Base-by-base conservation (phyloP, 2,113 vertebrate genomes). In the Plestiodon gilberti region DNA sequence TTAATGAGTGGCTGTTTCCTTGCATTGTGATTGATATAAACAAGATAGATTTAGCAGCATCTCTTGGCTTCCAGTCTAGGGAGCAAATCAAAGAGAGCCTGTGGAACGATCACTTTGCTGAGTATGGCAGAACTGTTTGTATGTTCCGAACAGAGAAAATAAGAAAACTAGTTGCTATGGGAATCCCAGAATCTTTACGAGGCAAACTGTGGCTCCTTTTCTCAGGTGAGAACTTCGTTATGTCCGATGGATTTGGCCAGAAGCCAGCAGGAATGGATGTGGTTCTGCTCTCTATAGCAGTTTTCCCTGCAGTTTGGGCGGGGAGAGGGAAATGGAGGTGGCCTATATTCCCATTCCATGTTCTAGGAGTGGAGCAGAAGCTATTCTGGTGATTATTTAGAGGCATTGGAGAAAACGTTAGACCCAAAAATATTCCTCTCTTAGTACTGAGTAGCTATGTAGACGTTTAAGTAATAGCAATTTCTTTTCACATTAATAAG, bases 91-190 rank as follows among this genome's bases (percentile, higher is more conserved):
- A 98, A 90, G 96, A 97, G 90, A 96, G 91, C 3, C 95, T 99
- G 82, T 99, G 99, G 99, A 96, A 97, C 3, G 97, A 98, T 83
- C 98, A 99, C 89, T 98, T 99, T 85, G 80, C 86, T 0, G 98
- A 99, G 84, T 99, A 98, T 0, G 99, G 99, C 48, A 97, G 98
- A 4, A 98, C 98, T 0, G 97, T 99, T 65, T 98, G 98, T 93
- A 99, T 99, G 98, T 99, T 99, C 84, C 98, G 98, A 92, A 99
- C 98, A 0, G 98, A 99, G 87, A 98, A 98, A 91, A 98, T 98
- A 91, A 97, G 97, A 61, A 98, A 97, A 84, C 97, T 99, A 25
- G 98, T 98, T 61, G 97, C 98, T 81, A 98, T 98, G 97, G 99
- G 99, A 83, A 98, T 99, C 81, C 99, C 99, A 0, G 98, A 99